A percentile compares a stretch with the other conserved stretches of the same genome.
Evolutionary conservation across 2,113 vertebrate species (phyloP).

Genomic region (Hemicordylus capensis): DNA sequence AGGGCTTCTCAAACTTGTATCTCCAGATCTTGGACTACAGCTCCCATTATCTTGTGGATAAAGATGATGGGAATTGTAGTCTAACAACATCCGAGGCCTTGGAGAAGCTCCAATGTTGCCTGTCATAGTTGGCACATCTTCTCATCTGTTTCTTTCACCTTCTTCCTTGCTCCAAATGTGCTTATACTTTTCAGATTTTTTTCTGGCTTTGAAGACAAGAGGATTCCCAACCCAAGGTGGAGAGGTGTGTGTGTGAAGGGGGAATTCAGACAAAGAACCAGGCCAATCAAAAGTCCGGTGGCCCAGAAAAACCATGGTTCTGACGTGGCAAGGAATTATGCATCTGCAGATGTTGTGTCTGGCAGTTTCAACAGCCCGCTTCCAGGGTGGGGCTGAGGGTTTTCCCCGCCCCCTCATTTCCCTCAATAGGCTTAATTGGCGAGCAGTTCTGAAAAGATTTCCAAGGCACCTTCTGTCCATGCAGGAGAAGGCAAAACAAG

Average conservation of each 20-base stretch:
- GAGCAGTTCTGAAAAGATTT: rapidly evolving
- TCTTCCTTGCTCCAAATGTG: rapidly evolving
- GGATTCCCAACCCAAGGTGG: neutral
- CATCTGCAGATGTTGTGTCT: neutral
- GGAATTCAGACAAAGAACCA: neutral
- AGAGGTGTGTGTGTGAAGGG: neutral
- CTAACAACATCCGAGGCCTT: too few relatives aligned
- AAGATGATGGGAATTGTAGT: too few relatives aligned
- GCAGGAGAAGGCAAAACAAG: neutral
- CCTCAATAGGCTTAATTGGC: neutral
- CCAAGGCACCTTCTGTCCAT: neutral
- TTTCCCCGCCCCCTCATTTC: neutral
- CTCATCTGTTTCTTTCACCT: neutral
- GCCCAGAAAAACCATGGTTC: neutral
- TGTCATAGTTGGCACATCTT: too few relatives aligned
- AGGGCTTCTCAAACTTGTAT: too few relatives aligned
- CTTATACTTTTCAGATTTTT: neutral
- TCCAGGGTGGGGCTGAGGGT: neutral
- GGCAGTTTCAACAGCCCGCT: neutral
- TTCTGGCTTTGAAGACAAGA: neutral
- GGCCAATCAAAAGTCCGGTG: too few relatives aligned
- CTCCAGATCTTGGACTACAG: too few relatives aligned
- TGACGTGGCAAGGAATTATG: neutral
- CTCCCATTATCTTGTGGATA: too few relatives aligned
- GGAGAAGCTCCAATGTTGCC: too few relatives aligned